Evolutionary conservation across 2,888 invertebrate species (phyloP).

Genomic region (Meloe dianella): DNA sequence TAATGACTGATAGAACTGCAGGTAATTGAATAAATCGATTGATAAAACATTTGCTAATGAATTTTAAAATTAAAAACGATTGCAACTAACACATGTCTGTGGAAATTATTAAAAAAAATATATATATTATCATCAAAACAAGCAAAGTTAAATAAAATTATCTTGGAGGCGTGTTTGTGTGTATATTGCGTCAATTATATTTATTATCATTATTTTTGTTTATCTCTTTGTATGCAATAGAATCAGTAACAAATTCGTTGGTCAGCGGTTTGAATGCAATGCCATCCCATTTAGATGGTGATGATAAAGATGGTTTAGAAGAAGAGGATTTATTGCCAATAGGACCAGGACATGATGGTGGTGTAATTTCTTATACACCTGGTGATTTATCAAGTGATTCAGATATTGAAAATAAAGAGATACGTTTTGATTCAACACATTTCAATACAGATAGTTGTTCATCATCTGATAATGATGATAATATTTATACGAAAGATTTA

Average conservation of each 20-base stretch:
- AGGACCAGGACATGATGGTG: constrained; percentile 15
- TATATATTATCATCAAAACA: too few species aligned
- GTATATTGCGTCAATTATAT: neutral
- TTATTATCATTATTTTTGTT: neutral
- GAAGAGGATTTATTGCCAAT: constrained; percentile 55
- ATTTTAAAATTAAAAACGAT: too few species aligned
- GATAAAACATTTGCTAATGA: too few species aligned
- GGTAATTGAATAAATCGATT: constrained; percentile 42
- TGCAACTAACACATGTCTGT: too few species aligned
- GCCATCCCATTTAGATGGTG: constrained; percentile 57
- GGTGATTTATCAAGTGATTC: constrained; percentile 54
- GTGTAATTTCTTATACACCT: constrained; percentile 36
- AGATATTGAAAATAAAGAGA: constrained; percentile 52
- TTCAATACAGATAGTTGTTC: constrained; percentile 57
- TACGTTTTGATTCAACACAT: constrained; percentile 57
- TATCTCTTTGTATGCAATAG: constrained; percentile 37
- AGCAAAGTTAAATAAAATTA: too few species aligned
- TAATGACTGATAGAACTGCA: constrained; percentile 54
- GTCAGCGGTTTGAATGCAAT: constrained; percentile 53
- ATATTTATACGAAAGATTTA: constrained; percentile 49
- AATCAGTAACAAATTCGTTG: constrained; percentile 54
- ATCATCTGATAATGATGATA: constrained; percentile 48
- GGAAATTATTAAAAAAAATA: too few species aligned
- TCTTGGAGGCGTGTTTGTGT: too few species aligned
- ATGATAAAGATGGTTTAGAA: constrained; percentile 51